phyloP scores from a whole-genome alignment of 1,140 invertebrate genomes.

The Cryptotermes secundus region DNA sequence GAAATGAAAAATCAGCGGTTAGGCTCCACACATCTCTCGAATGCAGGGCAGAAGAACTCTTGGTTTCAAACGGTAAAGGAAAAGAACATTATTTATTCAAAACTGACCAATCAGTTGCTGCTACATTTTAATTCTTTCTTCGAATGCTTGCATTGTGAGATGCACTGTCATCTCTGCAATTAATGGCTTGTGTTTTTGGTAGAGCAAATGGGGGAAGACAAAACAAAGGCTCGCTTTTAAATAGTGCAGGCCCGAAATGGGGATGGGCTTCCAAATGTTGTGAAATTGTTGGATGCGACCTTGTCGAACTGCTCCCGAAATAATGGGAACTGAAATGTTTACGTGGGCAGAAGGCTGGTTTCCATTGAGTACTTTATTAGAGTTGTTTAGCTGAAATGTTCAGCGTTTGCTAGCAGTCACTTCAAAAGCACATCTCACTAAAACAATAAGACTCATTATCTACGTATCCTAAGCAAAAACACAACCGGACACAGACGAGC shows the following conservation, averaged over 20 bases:
- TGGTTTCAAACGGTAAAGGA: too few species aligned
- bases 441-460: neutral
- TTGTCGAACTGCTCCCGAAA: neutral
- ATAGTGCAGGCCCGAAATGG: neutral
- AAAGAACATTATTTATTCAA: too few species aligned
- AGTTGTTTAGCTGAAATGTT: neutral
- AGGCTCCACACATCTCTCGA: too few species aligned
- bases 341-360: neutral
- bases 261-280: neutral
- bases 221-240: neutral
- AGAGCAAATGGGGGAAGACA: neutral
- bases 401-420: neutral
- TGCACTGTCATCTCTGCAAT: neutral
- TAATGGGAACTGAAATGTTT: neutral
- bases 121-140: neutral
- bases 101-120: too few species aligned
- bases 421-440: neutral
- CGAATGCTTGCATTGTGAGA: neutral
- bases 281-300: neutral
- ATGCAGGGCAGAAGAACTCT: too few species aligned
- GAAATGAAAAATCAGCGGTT: too few species aligned
- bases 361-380: neutral
- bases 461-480: neutral
- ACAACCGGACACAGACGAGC: neutral
- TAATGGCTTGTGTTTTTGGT: neutral